Conservation (phyloP, 2,888 invertebrate species). For the Glyphotaelius pellucidus region DNA sequence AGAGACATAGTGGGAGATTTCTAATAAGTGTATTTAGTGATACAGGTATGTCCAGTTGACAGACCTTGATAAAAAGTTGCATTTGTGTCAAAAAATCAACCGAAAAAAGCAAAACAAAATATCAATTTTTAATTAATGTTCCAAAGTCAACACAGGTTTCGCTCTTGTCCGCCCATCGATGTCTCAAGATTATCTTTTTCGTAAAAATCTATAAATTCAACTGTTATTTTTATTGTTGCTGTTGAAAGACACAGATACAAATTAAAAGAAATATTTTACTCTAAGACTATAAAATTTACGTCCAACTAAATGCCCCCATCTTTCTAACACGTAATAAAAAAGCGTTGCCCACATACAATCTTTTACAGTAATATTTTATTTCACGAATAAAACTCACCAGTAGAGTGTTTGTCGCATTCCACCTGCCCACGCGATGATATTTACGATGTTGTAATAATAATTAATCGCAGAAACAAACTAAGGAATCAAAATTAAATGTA, state of each 20-base stretch:
- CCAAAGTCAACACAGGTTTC: not conserved
- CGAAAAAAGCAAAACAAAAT: not conserved
- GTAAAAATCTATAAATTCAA: not conserved
- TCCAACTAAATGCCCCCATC: not conserved
- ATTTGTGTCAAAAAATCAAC: not conserved
- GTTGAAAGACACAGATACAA: not conserved
- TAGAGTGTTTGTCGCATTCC: not conserved
- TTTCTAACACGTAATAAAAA: not conserved
- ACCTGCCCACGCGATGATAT: not conserved
- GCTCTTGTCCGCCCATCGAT: not conserved
- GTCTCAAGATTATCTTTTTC: not conserved
- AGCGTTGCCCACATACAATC: not conserved
- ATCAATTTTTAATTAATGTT: not conserved
- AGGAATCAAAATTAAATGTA: not conserved
- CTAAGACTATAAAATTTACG: not conserved
- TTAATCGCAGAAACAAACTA: not conserved
- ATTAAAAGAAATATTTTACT: not conserved
- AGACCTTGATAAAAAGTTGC: not conserved
- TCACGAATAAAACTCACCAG: not conserved
- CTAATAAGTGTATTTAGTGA: not conserved
- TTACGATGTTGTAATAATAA: slow-evolving; percentile 2
- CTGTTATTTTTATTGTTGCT: not conserved
- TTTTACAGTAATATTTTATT: not conserved
- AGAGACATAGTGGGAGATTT: too few species aligned
- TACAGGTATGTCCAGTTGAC: not conserved